These are phyloP conservation scores for Carcina quercana DNA, from an alignment of 2,888 invertebrate species.

Conservation along the genomic window DNA sequence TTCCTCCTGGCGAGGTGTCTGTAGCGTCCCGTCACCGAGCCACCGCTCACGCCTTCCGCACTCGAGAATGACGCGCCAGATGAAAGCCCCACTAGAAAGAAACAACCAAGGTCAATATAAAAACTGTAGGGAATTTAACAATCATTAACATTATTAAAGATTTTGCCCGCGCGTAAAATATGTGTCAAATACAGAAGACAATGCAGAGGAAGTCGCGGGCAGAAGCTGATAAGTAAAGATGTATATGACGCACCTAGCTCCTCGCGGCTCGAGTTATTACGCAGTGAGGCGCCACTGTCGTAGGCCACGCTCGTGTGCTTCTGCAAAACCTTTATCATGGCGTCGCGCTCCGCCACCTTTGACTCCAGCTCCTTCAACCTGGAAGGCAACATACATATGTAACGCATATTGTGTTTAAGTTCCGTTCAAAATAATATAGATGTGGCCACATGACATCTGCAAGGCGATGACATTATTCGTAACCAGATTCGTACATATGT, in stretches of 20 bases:
- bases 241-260: constrained; percentile 64
- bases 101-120: neutral
- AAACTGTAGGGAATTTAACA: neutral
- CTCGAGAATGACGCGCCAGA: constrained; percentile 68
- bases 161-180: neutral
- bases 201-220: too few species aligned
- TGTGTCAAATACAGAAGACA: too few species aligned
- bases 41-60: constrained; percentile 50
- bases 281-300: constrained; percentile 70
- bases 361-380: constrained; percentile 90
- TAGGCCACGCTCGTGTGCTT: constrained; percentile 85
- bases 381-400: constrained; percentile 8
- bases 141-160: neutral
- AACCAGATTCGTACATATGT: too few species aligned
- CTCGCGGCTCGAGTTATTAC: constrained; percentile 67
- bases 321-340: constrained; percentile 92
- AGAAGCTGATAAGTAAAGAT: too few species aligned
- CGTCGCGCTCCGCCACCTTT: constrained; percentile 90
- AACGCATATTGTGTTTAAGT: neutral
- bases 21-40: constrained; percentile 43
- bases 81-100: constrained; percentile 58
- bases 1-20: constrained; percentile 57
- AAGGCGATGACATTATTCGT: too few species aligned
- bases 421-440: neutral
- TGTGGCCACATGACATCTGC: too few species aligned